Conservation (phyloP, 2,113 vertebrate species). For the Globicephala melas region DNA sequence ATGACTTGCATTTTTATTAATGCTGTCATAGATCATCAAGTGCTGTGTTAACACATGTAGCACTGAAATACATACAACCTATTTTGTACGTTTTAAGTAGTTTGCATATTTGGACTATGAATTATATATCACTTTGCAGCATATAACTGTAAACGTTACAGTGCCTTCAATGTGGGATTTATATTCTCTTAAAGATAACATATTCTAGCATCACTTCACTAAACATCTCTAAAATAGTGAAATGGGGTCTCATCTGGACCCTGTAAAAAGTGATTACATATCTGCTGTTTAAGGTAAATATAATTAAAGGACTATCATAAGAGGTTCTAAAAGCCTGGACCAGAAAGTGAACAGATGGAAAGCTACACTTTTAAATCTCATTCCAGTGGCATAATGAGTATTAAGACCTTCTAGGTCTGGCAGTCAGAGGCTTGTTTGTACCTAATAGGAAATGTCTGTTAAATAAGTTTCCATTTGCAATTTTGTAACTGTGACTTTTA, state of each 20-base stretch:
- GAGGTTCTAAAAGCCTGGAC: neutral
- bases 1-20: constrained; percentile 3
- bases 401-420: neutral
- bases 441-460: neutral
- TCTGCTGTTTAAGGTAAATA: constrained; percentile 36
- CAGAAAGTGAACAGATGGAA: neutral
- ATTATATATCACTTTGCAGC: neutral
- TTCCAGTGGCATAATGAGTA: neutral
- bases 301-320: neutral
- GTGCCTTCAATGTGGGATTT: neutral
- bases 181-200: neutral
- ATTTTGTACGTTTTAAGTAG: neutral
- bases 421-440: neutral
- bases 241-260: neutral
- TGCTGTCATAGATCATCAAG: neutral
- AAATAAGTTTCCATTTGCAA: constrained; percentile 17
- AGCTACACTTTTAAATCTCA: neutral
- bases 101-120: neutral
- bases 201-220: constrained; percentile 21
- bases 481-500: constrained; percentile 44
- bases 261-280: neutral
- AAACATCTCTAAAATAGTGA: neutral
- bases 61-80: neutral
- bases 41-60: neutral
- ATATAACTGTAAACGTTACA: constrained; percentile 6